Evolutionary conservation across 2,888 invertebrate genomes (phyloP), one percentile per base, ranked within the genome.

Genomic region (Plagodis pulveraria): DNA sequence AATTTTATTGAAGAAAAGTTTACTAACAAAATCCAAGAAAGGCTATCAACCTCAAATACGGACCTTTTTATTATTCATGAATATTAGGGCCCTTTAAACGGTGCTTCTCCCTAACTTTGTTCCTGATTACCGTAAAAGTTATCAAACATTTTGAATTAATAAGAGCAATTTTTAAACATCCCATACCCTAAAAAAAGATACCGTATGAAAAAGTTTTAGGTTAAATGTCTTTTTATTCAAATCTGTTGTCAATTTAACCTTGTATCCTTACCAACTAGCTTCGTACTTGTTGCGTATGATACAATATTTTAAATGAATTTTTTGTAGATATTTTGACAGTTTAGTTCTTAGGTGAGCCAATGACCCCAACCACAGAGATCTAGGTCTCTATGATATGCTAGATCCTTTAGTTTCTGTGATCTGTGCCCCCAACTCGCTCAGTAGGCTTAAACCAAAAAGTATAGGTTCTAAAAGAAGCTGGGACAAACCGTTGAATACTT

Each of bases 51-150:
- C 57, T 67, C 67, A 69, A 75, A 71, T 67, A 66, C 70, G 66
- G 69, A 69, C 62, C 66, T 66, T 62, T 67, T 77, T 76, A 78
- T 78, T 78, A 79, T 79, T 79, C 80, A 81, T 78, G 78, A 79
- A 73, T 76, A 76, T 72, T 69, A 67, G 63, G 61, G 50, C 45
- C 33, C 60, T 59, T 70, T 73, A 72, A 75, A 73, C 58, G 71
- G 56, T 51, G 62, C 60, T 50, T 53, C 51, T 49, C 69, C 62
- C 62, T 65, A 76, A 76, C 74, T 76, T 76, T 75, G 72, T 71
- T 70, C 73, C 67, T 66, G 72, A 73, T 74, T 72, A 71, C 69
- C 65, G 71, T 38, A 58, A 64, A 73, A 72, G 65, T 71, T 71
- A 64, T 67, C 49, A 64, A 69, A 73, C 72, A 69, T 64, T 65